A percentile compares a stretch with the other conserved stretches of the same genome.
phyloP scores from a whole-genome alignment of 2,888 invertebrate genomes.

The Diloba caeruleocephala region DNA sequence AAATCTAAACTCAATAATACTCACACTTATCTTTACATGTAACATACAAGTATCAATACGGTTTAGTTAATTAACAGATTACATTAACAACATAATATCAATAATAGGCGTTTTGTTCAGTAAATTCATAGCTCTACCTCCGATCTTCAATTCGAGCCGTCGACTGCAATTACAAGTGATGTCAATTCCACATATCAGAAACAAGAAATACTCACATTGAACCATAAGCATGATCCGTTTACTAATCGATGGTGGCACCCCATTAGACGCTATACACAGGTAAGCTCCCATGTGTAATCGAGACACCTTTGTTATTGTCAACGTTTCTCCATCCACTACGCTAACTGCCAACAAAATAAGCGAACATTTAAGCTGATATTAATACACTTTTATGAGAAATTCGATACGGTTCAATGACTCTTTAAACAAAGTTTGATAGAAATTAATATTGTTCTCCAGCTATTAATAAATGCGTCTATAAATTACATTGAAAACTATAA shows the following conservation, averaged over 20 bases:
- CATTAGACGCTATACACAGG: slow-evolving; percentile 97
- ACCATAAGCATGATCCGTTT: slow-evolving; percentile 95
- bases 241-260: slow-evolving; percentile 97
- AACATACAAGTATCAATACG: too few relatives aligned
- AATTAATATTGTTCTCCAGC: slow-evolving; percentile 35
- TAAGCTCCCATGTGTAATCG: slow-evolving; percentile 97
- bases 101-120: too few relatives aligned
- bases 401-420: slow-evolving; percentile 25
- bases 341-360: slow-evolving; percentile 90
- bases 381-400: slow-evolving; percentile 24
- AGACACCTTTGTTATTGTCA: slow-evolving; percentile 96
- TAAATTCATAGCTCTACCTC: slow-evolving; percentile 23
- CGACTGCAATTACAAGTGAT: slow-evolving; percentile 26
- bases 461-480: slow-evolving; percentile 17
- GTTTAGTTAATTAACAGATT: too few relatives aligned
- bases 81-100: too few relatives aligned
- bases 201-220: slow-evolving; percentile 91
- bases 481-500: slow-evolving; percentile 11
- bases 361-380: slow-evolving; percentile 13
- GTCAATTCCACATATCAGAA: slow-evolving; percentile 26
- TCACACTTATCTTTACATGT: too few relatives aligned
- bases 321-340: slow-evolving; percentile 95
- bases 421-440: slow-evolving; percentile 19
- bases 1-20: too few relatives aligned
- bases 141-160: slow-evolving; percentile 7